Percentiles rank a stretch among this genome's conserved stretches.
Evolutionary conservation across 2,888 invertebrate species (phyloP).

Genomic region (Caenorhabditis macrosperma): DNA sequence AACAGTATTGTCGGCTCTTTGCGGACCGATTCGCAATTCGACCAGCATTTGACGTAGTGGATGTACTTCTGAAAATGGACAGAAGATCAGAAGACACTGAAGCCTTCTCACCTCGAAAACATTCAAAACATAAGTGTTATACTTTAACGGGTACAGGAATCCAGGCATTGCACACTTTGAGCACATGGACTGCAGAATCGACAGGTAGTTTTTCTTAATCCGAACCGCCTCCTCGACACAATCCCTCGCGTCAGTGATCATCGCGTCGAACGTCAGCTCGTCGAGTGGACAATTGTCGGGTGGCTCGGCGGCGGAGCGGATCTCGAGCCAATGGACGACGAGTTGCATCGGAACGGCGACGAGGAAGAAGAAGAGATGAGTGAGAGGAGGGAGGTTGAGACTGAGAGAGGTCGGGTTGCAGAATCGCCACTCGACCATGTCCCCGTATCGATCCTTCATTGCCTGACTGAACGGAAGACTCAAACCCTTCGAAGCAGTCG

Average conservation of each 20-base stretch:
- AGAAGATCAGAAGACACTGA: too few relatives aligned
- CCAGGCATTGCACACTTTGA: constrained; percentile 49
- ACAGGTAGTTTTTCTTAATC: constrained; percentile 57
- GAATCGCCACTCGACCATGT: constrained; percentile 74
- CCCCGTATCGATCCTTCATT: constrained; percentile 56
- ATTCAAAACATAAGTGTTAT: constrained; percentile 49
- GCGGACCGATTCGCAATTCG: constrained; percentile 43
- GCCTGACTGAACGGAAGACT: constrained; percentile 38
- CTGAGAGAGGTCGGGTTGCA: constrained; percentile 1
- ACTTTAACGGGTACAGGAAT: constrained; percentile 57
- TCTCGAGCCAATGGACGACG: constrained; percentile 88
- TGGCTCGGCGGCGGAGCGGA: constrained; percentile 47
- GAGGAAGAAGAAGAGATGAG: constrained; percentile 89
- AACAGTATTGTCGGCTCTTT: constrained; percentile 45
- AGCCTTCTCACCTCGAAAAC: constrained; percentile 61
- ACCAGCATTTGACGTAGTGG: constrained; percentile 63
- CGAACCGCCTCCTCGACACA: constrained; percentile 89
- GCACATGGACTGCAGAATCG: constrained; percentile 51
- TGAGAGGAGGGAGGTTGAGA: constrained; percentile 90
- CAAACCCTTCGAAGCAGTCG: constrained; percentile 37
- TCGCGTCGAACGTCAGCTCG: constrained; percentile 80
- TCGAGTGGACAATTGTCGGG: constrained; percentile 84
- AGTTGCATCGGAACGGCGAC: constrained; percentile 91
- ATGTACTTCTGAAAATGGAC: constrained; percentile 58
- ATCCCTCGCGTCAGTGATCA: constrained; percentile 92